Conservation (phyloP, 2,113 vertebrate genomes). For the Oncorhynchus keta region DNA sequence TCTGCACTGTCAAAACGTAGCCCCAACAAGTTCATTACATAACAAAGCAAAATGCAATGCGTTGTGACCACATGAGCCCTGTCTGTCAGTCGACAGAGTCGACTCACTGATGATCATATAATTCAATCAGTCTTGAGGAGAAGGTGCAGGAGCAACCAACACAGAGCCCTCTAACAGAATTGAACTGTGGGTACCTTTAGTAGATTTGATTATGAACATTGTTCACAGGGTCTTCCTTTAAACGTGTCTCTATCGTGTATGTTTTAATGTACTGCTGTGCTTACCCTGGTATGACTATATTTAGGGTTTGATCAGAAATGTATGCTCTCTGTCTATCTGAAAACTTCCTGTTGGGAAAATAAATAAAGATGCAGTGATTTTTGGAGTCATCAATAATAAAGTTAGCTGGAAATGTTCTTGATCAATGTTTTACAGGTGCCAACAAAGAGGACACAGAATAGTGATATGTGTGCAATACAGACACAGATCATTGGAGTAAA, state of each 20-base stretch:
- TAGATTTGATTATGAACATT: slow-evolving; percentile 16
- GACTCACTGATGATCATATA: slow-evolving; percentile 25
- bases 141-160: slow-evolving; percentile 35
- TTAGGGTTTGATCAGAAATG: slow-evolving; percentile 51
- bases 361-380: slow-evolving; percentile 55
- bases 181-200: background rate
- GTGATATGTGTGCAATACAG: slow-evolving; percentile 52
- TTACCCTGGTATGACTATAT: slow-evolving; percentile 44
- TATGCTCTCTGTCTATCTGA: slow-evolving; percentile 49
- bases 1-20: slow-evolving; percentile 56
- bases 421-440: slow-evolving; percentile 59
- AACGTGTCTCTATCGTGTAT: slow-evolving; percentile 38
- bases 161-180: slow-evolving; percentile 9
- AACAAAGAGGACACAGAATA: slow-evolving; percentile 49
- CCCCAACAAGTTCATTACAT: slow-evolving; percentile 48
- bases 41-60: slow-evolving; percentile 52
- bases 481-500: slow-evolving; percentile 26
- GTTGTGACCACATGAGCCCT: slow-evolving; percentile 38
- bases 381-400: slow-evolving; percentile 59
- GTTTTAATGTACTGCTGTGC: slow-evolving; percentile 48
- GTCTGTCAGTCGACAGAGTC: slow-evolving; percentile 19
- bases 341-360: slow-evolving; percentile 45
- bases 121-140: slow-evolving; percentile 22
- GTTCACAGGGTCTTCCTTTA: slow-evolving; percentile 45
- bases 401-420: slow-evolving; percentile 59